Evolutionary conservation across 2,113 vertebrate genomes (phyloP).

Genomic region (Taurulus bubalis): DNA sequence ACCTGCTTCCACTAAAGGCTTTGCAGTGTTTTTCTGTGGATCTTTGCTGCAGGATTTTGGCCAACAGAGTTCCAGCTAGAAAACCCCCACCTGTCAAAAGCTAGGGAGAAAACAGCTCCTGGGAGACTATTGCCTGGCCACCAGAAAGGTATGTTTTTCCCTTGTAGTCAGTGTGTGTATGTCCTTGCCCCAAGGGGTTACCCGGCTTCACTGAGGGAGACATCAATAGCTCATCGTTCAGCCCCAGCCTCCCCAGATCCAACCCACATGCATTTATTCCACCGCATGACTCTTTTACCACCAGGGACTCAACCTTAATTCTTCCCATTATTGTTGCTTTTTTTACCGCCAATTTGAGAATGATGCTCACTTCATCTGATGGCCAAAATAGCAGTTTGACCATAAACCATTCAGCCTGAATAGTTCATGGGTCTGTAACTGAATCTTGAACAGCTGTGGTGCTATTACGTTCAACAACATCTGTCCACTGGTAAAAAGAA

Average conservation of each 20-base stretch:
- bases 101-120: constrained; percentile 36
- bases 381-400: constrained; percentile 28
- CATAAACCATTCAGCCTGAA: constrained; percentile 24
- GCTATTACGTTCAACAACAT: background rate
- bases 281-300: constrained; percentile 57
- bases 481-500: background rate
- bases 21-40: constrained; percentile 17
- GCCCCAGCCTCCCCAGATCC: constrained; percentile 27
- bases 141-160: constrained; percentile 34
- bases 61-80: constrained; percentile 27
- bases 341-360: constrained; percentile 68
- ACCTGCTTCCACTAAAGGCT: constrained; percentile 33
- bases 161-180: constrained; percentile 33
- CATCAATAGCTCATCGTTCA: constrained; percentile 62
- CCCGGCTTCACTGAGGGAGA: constrained; percentile 54
- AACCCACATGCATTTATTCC: constrained; percentile 58
- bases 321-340: constrained; percentile 54
- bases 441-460: background rate
- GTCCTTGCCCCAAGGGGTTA: constrained; percentile 44
- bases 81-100: constrained; percentile 50
- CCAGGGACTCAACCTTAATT: constrained; percentile 55
- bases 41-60: constrained; percentile 26
- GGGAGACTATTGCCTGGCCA: constrained; percentile 39
- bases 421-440: constrained; percentile 13
- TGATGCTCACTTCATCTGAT: constrained; percentile 19